phyloP scores from a whole-genome alignment of 2,888 invertebrate species.

The Belgica antarctica region DNA sequence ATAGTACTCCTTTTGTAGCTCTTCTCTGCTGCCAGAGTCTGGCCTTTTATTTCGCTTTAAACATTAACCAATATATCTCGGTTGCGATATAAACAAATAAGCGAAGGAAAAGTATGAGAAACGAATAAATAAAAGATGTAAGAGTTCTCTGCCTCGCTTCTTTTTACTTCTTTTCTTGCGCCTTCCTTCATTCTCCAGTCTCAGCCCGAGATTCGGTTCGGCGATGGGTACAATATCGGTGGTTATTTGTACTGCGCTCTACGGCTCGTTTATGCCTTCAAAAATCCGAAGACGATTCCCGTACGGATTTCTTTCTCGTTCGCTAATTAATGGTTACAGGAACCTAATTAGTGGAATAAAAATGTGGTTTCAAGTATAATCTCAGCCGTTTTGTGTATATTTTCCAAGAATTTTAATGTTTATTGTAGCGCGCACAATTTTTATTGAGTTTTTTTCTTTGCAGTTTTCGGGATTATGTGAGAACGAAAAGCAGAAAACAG shows the following conservation, averaged over 20 bases:
- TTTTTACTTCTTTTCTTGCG: conserved; percentile 36
- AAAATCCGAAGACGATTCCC: neutral
- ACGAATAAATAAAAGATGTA: conserved; percentile 36
- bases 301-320: conserved; percentile 17
- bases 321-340: conserved; percentile 43
- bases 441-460: no score
- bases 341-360: conserved; percentile 42
- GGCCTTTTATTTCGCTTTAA: conserved; percentile 23
- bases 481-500: neutral
- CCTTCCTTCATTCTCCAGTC: neutral
- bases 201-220: conserved; percentile 20
- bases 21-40: conserved; percentile 19
- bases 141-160: neutral
- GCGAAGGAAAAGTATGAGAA: conserved; percentile 38
- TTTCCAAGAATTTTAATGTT: conserved; percentile 44
- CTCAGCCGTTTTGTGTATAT: conserved; percentile 39
- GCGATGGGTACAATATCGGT: conserved; percentile 39
- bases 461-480: conserved; percentile 15
- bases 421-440: conserved; percentile 32
- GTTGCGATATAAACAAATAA: conserved; percentile 43
- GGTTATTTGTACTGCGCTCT: conserved; percentile 41
- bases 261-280: neutral
- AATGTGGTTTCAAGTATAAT: conserved; percentile 42
- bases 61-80: conserved; percentile 43
- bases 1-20: conserved; percentile 38